These are phyloP conservation scores for Channa striata DNA, from an alignment of 2,797 vertebrate species.

Conservation along the genomic window DNA sequence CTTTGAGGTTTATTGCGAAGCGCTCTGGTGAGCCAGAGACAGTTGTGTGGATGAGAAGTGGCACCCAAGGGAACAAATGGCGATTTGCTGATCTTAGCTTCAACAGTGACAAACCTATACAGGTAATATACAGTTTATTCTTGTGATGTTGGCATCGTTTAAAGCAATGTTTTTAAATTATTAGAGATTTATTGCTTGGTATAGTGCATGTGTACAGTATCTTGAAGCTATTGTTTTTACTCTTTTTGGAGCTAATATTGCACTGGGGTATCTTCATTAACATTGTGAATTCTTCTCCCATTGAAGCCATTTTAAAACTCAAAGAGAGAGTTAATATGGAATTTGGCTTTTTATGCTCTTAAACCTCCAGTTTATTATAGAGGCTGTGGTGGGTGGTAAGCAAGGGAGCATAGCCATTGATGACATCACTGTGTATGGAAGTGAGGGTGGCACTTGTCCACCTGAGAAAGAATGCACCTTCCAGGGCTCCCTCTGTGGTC, in stretches of 20 bases:
- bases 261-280: too few species aligned
- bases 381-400: conserved; percentile 73
- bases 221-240: background rate
- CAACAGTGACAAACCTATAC: conserved; percentile 71
- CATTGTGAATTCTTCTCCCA: too few species aligned
- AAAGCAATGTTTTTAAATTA: background rate
- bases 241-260: too few species aligned
- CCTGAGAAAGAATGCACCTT: conserved; percentile 86
- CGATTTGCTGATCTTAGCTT: conserved; percentile 83
- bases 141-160: background rate
- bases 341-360: background rate
- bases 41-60: conserved; percentile 80
- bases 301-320: too few species aligned
- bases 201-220: too few species aligned
- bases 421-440: conserved; percentile 70
- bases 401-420: conserved; percentile 82
- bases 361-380: conserved; percentile 80
- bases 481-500: conserved; percentile 84
- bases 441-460: conserved; percentile 71
- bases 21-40: conserved; percentile 64
- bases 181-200: background rate
- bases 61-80: conserved; percentile 87
- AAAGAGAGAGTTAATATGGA: background rate
- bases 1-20: conserved; percentile 79
- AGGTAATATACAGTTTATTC: conserved; percentile 64